These are phyloP conservation scores for Cotesia glomerata DNA, from an alignment of 1,140 invertebrate species.

Conservation along the genomic window DNA sequence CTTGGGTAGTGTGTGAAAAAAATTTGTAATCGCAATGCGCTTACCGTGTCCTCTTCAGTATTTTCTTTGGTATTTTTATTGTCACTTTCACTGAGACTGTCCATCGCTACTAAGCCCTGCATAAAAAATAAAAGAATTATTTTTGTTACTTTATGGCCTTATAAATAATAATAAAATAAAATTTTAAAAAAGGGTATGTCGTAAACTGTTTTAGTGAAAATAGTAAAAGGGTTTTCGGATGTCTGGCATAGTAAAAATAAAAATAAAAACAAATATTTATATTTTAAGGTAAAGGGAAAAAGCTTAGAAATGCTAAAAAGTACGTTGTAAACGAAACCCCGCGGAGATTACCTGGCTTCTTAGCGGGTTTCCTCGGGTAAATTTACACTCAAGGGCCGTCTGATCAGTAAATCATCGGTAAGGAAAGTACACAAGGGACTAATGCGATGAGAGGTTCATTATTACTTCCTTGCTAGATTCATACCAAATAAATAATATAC, in stretches of 20 bases:
- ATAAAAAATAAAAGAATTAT: not conserved
- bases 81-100: too few relatives aligned
- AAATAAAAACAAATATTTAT: too few relatives aligned
- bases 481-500: not conserved
- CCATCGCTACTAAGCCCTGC: too few relatives aligned
- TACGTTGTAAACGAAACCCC: slow-evolving; percentile 25
- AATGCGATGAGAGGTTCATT: slow-evolving; percentile 18
- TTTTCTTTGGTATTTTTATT: too few relatives aligned
- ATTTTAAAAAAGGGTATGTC: not conserved
- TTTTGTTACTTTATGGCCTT: not conserved
- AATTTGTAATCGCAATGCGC: too few relatives aligned
- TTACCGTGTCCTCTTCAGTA: too few relatives aligned
- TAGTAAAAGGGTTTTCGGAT: not conserved
- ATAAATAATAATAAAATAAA: not conserved
- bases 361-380: slow-evolving; percentile 18
- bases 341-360: slow-evolving; percentile 15
- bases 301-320: slow-evolving; percentile 7
- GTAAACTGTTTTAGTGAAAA: too few relatives aligned
- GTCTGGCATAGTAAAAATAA: slow-evolving; percentile 9
- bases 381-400: slow-evolving; percentile 19
- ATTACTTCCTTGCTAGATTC: not conserved
- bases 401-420: slow-evolving; percentile 19
- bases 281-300: not conserved
- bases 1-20: too few relatives aligned
- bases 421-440: not conserved